Evolutionary conservation across 2,797 vertebrate genomes (phyloP), one percentile per base, ranked within the genome.

Genomic region (Phrynocephalus forsythii): DNA sequence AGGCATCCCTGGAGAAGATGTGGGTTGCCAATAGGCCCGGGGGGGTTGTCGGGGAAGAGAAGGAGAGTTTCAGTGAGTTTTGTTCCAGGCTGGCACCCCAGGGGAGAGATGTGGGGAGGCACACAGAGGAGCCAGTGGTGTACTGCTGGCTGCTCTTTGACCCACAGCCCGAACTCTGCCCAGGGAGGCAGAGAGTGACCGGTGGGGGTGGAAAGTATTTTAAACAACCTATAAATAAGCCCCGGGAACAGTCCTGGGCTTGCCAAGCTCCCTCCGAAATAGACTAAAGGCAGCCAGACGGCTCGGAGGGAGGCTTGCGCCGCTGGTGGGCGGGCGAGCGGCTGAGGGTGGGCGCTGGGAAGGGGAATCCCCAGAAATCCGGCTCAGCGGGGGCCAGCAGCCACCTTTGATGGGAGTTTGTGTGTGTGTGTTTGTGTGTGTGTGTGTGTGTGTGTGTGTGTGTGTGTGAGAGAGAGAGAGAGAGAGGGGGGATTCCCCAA

Each of bases 211-310:
- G 76, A 18, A 79, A 38, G 33, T 75, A 66, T 87, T 86, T 84
- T 48, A 56, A 80, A 67, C 66, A 22, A 28, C 38, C 76, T 76
- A 76, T 87, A 87, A 90, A 80, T 90, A 87, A 30, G 28, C 13
- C 18, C 4, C 28, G 6, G 6, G n/a, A 50, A 20, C 20, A 28
- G 8, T n/a, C 44, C 11, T 4, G 26, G 38, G 33, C 33, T 24
- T 22, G 38, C 24, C 28, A 69, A 24, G 8, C 16, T 44, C 5
- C 6, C 10, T 44, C 22, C 1, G 72, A 67, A 78, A 77, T 52
- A 63, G 82, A 18, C 24, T 33, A 5, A 73, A 63, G 69, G 56
- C 33, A 66, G 78, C 60, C 44, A 18, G 13, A 20, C n/a, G 15
- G 9, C 44, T 50, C 22, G 3, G 22, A 50, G 24, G 11, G 24